Base-by-base conservation (phyloP, 2,113 vertebrate species). In the Ochotona curzoniae region DNA sequence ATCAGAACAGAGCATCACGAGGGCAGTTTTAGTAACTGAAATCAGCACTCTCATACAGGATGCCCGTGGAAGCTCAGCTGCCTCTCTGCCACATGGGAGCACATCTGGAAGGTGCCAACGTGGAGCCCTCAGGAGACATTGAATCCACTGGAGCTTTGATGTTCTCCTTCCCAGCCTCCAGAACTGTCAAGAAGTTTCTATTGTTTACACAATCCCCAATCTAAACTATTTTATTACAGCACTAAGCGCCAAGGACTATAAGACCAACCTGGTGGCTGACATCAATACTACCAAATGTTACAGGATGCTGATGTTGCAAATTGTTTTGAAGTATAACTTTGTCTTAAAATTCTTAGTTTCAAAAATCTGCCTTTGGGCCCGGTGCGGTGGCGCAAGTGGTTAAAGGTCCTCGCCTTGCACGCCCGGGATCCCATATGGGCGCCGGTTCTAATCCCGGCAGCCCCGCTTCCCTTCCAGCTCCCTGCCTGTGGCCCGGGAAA, bases 261-360 rank as follows among this genome's bases (percentile, higher is more conserved):
- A 8, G 49, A n/a, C 60, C 66, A 28, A 83, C 18, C 38, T 80
- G 54, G 13, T 9, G 30, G 38, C 63, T n/a, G 80, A 17, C 8
- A 64, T 47, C 35, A 83, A 44, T 92, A 78, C 49, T 61, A 57
- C 74, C 78, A 32, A 83, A 80, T 28, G 28, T 14, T 32, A 12
- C 0, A 13, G 60, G 28, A 23, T 11, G 71, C 28, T 17, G 47
- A 66, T 49, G 23, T 64, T 73, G 69, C 38, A 66, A 82, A 61
- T 35, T 25, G 5, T 47, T 49, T 74, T 54, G 17, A 76, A 70
- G 63, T 63, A 47, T 1, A 9, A 28, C 35, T 84, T 92, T 49
- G 28, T 71, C 49, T 47, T 61, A 66, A 90, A 87, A 84, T 71
- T 76, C 47, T 90, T 84, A 71, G 10, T 76, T 89, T 69, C 47